Base-by-base conservation (phyloP, 2,113 vertebrate species). In the Zosterops japonicus region DNA sequence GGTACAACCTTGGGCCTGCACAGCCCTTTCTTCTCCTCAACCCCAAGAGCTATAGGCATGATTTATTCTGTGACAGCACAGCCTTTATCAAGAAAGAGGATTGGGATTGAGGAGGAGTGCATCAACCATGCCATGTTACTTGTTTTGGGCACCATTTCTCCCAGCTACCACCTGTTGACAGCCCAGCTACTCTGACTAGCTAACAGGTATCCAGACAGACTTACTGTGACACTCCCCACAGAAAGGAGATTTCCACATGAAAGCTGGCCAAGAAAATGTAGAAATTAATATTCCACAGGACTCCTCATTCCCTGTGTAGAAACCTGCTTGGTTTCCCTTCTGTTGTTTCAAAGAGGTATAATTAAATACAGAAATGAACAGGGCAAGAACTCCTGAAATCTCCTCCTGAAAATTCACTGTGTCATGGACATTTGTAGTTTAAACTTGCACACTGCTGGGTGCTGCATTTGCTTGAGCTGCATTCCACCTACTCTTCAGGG, bases 221-320 rank as follows among this genome's bases (percentile, higher is more conserved):
- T 47, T 52, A 22, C 7, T 44, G 4, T 29, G 83, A 29, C 27
- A 27, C 8, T 49, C 1, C 21, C 9, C 29, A 47, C 4, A 60
- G 53, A 64, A 60, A 52, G 25, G 12, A 74, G 8, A 44, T 76
- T 87, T 84, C 81, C 41, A 59, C 10, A 9, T 7, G 29, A 79
- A 78, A 85, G 24, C 7, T 61, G 31, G 78, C 63, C 11, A 52
- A 75, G 24, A 15, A 81, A 74, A 56, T 7, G 2, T 19, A 65
- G 47, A 74, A 33, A 8, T 69, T 72, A 63, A 31, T 71, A 70
- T 81, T 74, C 24, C 42, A 59, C 6, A 60, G 27, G 16, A 61
- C 1, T 4, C 6, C 3, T 88, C 14, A 5, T 70, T 90, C 21
- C 16, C 13, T 35, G 3, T 1, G 1, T 31, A 55, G 19, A 46